Evolutionary conservation across 2,888 invertebrate genomes (phyloP).

Genomic region (Leptodirus hochenwartii): DNA sequence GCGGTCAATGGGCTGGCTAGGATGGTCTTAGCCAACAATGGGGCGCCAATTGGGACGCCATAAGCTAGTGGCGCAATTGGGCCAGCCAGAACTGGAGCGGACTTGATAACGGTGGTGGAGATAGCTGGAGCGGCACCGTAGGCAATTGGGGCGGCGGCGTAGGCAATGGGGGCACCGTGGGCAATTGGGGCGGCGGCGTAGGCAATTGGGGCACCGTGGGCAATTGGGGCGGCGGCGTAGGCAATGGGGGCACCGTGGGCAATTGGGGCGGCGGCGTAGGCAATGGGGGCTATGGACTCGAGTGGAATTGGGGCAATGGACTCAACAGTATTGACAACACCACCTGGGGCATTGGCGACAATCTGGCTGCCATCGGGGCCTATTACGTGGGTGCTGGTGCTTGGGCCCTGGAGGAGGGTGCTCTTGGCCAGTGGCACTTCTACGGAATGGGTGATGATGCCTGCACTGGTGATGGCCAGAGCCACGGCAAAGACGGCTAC

Average conservation of each 20-base stretch:
- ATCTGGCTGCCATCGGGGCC: slow-evolving; percentile 13
- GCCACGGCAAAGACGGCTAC: slow-evolving; percentile 8
- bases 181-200: slow-evolving; percentile 1
- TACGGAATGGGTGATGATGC: slow-evolving; percentile 8
- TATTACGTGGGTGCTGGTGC: slow-evolving; percentile 11
- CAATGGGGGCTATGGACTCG: slow-evolving; percentile 6
- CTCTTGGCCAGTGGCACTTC: slow-evolving; percentile 10
- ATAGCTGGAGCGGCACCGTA: slow-evolving; percentile 6
- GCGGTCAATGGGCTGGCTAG: slow-evolving; percentile 10
- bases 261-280: slow-evolving; percentile 7
- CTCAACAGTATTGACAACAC: slow-evolving; percentile 8
- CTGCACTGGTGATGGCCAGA: slow-evolving; percentile 11
- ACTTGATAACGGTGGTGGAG: neutral
- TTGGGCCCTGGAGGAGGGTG: slow-evolving; percentile 12
- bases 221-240: neutral
- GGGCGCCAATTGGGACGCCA: slow-evolving; percentile 8
- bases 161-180: slow-evolving; percentile 5
- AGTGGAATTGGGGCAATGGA: slow-evolving; percentile 6
- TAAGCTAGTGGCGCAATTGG: too few relatives aligned
- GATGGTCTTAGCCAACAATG: neutral
- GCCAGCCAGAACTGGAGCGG: slow-evolving; percentile 1
- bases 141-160: slow-evolving; percentile 8
- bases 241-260: slow-evolving; percentile 2
- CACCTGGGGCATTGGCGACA: slow-evolving; percentile 11
- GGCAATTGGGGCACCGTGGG: neutral